Conservation (phyloP, 2,888 invertebrate genomes). For the Notodonta dromedarius region DNA sequence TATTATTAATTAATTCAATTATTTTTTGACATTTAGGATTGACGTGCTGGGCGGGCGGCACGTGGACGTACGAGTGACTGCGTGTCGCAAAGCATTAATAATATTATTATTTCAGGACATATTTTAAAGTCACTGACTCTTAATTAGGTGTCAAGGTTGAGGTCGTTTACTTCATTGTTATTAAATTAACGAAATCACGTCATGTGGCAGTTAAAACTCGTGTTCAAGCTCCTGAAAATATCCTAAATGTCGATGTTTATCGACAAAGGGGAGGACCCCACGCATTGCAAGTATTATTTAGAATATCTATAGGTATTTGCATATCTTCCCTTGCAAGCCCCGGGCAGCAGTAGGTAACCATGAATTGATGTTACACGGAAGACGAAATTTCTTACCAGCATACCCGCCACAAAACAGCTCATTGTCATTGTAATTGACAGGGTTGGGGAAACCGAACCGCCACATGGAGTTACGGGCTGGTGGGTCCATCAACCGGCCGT, state of each 20-base stretch:
- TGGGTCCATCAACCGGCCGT: conserved; percentile 96
- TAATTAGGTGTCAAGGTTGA: conserved; percentile 5
- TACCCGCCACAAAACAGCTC: conserved; percentile 97
- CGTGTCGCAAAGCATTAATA: not conserved
- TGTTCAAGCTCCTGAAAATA: no score
- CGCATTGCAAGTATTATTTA: not conserved
- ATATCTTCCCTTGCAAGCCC: no score
- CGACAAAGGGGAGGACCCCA: no score
- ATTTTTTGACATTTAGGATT: not conserved
- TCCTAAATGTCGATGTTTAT: no score
- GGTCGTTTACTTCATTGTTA: not conserved
- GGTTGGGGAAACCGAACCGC: conserved; percentile 97
- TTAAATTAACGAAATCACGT: no score
- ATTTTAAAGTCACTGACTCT: conserved; percentile 1
- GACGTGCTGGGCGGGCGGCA: not conserved
- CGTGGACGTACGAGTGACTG: not conserved
- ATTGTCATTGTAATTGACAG: conserved; percentile 97
- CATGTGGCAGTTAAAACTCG: no score
- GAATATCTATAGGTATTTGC: no score
- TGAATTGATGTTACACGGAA: no score
- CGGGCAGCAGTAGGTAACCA: no score
- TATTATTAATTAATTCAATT: conserved; percentile 1
- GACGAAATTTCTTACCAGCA: conserved; percentile 84
- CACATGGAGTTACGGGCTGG: conserved; percentile 97
- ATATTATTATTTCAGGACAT: not conserved